These are phyloP conservation scores for Peromyscus eremicus DNA, from an alignment of 2,797 vertebrate genomes.

Conservation along the genomic window DNA sequence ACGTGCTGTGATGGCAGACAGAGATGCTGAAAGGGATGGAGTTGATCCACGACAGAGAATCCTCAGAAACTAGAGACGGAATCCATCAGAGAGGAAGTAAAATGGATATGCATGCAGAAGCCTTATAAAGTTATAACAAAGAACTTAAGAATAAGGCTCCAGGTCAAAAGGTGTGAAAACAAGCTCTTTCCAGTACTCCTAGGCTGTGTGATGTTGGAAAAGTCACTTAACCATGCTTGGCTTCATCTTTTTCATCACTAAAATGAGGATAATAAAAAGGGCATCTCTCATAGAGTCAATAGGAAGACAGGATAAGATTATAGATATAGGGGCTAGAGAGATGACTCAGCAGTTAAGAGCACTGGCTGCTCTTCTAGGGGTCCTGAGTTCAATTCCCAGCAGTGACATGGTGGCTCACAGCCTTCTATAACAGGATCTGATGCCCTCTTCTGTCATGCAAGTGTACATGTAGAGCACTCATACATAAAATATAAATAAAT, in stretches of 20 bases:
- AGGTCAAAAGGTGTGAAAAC: neutral
- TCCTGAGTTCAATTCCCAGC: neutral
- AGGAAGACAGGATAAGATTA: neutral
- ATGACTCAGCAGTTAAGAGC: neutral
- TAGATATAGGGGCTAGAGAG: neutral
- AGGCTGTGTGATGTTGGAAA: neutral
- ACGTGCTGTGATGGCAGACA: neutral
- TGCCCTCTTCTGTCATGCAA: neutral
- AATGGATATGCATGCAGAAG: neutral
- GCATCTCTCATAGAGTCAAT: neutral
- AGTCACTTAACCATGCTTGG: neutral
- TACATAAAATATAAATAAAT: neutral
- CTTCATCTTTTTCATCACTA: constrained; percentile 11
- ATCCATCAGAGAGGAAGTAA: neutral
- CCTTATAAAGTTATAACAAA: neutral
- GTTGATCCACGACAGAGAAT: neutral
- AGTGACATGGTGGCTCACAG: neutral
- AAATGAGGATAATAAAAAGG: neutral
- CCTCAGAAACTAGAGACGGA: neutral
- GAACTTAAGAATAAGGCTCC: neutral
- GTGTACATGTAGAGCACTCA: neutral
- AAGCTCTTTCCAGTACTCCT: neutral
- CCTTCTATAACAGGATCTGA: neutral
- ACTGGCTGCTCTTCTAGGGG: neutral
- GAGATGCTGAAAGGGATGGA: neutral